phyloP scores from a whole-genome alignment of 2,888 invertebrate species.

The Perizoma affinitatum region DNA sequence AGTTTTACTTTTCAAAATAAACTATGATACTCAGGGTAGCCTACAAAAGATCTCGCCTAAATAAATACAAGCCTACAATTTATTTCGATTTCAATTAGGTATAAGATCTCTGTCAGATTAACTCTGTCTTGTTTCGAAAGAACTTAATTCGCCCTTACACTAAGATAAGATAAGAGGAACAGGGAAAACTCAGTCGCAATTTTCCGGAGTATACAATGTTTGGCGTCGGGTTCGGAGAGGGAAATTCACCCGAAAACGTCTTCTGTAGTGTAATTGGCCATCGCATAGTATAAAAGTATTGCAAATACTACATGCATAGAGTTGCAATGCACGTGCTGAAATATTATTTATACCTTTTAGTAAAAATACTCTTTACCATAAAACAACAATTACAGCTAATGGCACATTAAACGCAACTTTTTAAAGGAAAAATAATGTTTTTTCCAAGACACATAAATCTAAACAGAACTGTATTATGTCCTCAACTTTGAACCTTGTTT shows the following conservation, averaged over 20 bases:
- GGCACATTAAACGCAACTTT: conserved; percentile 64
- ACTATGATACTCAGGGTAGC: too few species aligned
- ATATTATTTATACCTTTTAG: conserved; percentile 14
- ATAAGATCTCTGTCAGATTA: conserved; percentile 6
- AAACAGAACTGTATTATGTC: conserved; percentile 35
- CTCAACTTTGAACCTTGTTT: conserved; percentile 41
- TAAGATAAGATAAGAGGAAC: conserved; percentile 13
- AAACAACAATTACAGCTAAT: conserved; percentile 49
- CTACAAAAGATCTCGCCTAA: too few species aligned
- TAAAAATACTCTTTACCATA: conserved; percentile 23
- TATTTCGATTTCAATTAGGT: conserved; percentile 1
- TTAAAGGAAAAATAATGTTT: conserved; percentile 62
- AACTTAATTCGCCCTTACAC: conserved; percentile 11
- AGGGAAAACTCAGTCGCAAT: conserved; percentile 7
- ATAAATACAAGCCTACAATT: background rate
- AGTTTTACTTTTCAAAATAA: too few species aligned
- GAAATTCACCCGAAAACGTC: too few species aligned
- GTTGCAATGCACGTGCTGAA: too few species aligned
- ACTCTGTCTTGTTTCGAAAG: conserved; percentile 10
- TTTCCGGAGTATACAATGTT: background rate
- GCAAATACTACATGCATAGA: too few species aligned
- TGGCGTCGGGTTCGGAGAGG: background rate
- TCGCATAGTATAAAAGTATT: too few species aligned
- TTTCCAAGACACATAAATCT: conserved; percentile 72
- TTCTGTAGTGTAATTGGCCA: too few species aligned